Evolutionary conservation across 1,140 invertebrate species (phyloP).

Genomic region (Drosophila pectinifera): DNA sequence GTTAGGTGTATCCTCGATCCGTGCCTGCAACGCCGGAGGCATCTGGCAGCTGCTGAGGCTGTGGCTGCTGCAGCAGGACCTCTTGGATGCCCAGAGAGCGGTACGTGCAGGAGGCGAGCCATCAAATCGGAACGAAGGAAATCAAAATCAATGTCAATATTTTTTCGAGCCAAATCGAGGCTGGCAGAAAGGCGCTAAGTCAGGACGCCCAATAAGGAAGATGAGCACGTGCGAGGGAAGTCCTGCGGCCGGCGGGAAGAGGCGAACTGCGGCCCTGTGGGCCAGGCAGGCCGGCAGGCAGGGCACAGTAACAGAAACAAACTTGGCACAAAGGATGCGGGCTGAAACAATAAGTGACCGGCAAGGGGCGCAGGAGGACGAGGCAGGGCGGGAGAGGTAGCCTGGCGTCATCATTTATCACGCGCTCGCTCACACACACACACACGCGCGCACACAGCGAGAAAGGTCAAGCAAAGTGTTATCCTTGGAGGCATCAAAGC

Average conservation of each 20-base stretch:
- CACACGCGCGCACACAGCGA: slow-evolving; percentile 24
- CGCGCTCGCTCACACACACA: slow-evolving; percentile 34
- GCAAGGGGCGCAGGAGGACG: slow-evolving; percentile 28
- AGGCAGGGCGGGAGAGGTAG: background rate
- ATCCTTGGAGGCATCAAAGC: slow-evolving; percentile 69
- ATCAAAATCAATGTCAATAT: slow-evolving; percentile 77
- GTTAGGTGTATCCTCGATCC: slow-evolving; percentile 6
- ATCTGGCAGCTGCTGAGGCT: slow-evolving; percentile 22
- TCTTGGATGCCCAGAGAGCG: background rate
- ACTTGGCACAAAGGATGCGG: slow-evolving; percentile 54
- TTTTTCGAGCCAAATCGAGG: slow-evolving; percentile 63
- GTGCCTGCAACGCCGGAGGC: background rate
- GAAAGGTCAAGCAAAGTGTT: slow-evolving; percentile 77
- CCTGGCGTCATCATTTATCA: slow-evolving; percentile 73
- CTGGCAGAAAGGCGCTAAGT: slow-evolving; percentile 62
- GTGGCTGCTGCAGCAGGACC: slow-evolving; percentile 12
- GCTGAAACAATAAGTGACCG: slow-evolving; percentile 71
- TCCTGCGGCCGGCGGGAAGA: background rate
- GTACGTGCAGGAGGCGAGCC: slow-evolving; percentile 35
- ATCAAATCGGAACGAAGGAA: slow-evolving; percentile 55
- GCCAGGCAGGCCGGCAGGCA: background rate
- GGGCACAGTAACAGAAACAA: slow-evolving; percentile 22
- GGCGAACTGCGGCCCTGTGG: background rate
- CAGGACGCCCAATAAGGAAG: slow-evolving; percentile 57
- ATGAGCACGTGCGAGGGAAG: slow-evolving; percentile 62